These are phyloP conservation scores for Cheilosia soror DNA, from an alignment of 2,888 invertebrate genomes.

Conservation along the genomic window DNA sequence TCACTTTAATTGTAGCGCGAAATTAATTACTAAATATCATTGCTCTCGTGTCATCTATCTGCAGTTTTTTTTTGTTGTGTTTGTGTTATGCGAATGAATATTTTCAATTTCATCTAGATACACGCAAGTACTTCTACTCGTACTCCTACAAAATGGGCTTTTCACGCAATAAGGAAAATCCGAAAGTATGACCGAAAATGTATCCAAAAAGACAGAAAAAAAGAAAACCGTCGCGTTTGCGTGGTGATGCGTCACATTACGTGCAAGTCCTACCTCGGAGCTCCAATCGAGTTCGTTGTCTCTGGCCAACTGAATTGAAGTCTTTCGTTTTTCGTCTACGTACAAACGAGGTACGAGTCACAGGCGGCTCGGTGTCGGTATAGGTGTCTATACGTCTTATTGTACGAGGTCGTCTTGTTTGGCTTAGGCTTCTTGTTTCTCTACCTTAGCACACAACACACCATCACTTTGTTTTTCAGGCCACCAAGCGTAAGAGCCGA, in stretches of 20 bases:
- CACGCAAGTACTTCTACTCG: constrained; percentile 3
- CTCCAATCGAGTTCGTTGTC: constrained; percentile 83
- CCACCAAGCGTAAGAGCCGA: constrained; percentile 36
- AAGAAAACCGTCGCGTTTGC: constrained; percentile 50
- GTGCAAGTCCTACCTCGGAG: constrained; percentile 70
- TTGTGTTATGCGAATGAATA: neutral
- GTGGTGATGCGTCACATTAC: constrained; percentile 51
- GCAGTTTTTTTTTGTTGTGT: neutral
- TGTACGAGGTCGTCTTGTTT: constrained; percentile 71
- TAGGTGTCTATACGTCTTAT: neutral
- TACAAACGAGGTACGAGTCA: constrained; percentile 59
- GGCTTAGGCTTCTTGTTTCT: constrained; percentile 55
- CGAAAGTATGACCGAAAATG: constrained; percentile 54
- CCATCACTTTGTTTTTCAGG: constrained; percentile 40
- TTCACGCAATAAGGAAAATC: constrained; percentile 39
- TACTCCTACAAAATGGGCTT: neutral
- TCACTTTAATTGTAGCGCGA: constrained; percentile 57
- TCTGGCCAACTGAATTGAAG: constrained; percentile 83
- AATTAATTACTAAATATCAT: constrained; percentile 52
- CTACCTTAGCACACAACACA: constrained; percentile 25
- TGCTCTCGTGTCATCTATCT: constrained; percentile 32
- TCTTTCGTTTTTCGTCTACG: constrained; percentile 82
- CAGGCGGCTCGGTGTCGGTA: neutral
- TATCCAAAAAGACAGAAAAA: constrained; percentile 14
- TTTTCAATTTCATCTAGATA: constrained; percentile 33